Evolutionary conservation across 2,113 vertebrate genomes (phyloP).

Genomic region (Dasyprocta punctata): DNA sequence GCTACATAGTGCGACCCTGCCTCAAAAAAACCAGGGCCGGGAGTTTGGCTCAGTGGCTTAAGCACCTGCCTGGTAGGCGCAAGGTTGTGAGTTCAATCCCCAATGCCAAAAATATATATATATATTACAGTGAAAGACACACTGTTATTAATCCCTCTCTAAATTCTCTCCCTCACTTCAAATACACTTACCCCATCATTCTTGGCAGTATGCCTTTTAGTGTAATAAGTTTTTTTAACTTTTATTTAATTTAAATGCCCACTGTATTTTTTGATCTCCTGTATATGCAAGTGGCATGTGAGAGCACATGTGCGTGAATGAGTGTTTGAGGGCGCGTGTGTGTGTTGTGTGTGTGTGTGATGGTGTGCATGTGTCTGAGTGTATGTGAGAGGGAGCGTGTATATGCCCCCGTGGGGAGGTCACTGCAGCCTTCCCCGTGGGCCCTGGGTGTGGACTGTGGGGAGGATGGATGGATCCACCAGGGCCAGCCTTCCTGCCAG

Average conservation of each 20-base stretch:
- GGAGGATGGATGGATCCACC: neutral
- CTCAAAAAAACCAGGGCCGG: too few relatives aligned
- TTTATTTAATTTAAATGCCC: neutral
- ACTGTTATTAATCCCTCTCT: neutral
- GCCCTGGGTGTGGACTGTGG: neutral
- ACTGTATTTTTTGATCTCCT: neutral
- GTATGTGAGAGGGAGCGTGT: neutral
- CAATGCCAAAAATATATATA: too few relatives aligned
- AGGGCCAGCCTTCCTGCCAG: neutral
- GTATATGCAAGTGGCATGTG: neutral
- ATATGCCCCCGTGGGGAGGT: neutral
- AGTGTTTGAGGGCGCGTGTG: rapidly evolving
- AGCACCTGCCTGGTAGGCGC: too few relatives aligned
- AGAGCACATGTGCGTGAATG: rapidly evolving
- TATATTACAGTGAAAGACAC: neutral
- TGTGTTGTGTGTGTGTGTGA: rapidly evolving
- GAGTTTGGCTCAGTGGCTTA: too few relatives aligned
- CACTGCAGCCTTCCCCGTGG: neutral
- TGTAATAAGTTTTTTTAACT: neutral
- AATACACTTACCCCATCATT: neutral
- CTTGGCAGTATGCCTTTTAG: neutral
- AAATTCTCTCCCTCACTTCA: neutral
- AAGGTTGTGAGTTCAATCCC: too few relatives aligned
- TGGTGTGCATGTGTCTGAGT: rapidly evolving
- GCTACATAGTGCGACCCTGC: too few relatives aligned